phyloP scores from a whole-genome alignment of 2,113 vertebrate genomes.

The Lasiurus borealis region DNA sequence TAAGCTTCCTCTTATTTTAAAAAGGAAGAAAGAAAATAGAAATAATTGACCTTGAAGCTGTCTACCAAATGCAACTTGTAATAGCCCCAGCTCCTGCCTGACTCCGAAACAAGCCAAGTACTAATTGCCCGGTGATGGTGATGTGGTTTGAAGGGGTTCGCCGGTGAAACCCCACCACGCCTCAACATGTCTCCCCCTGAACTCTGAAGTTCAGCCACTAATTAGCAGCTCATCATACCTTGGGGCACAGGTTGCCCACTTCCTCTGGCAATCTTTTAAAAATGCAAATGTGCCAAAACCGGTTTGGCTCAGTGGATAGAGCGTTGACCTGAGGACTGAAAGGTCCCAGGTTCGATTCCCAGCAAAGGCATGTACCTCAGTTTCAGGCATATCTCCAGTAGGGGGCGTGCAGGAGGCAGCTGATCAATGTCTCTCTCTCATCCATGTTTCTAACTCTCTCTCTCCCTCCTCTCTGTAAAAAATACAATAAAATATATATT shows the following conservation, averaged over 20 bases:
- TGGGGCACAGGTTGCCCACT: constrained; percentile 40
- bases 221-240: neutral
- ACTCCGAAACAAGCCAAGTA: neutral
- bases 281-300: neutral
- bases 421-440: too few species aligned
- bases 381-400: too few species aligned
- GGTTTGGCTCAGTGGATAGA: too few species aligned
- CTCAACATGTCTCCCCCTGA: constrained; percentile 20
- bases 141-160: constrained; percentile 6
- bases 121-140: neutral
- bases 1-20: neutral
- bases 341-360: too few species aligned
- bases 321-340: too few species aligned
- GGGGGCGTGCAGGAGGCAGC: too few species aligned
- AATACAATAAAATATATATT: too few species aligned
- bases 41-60: neutral
- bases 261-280: constrained; percentile 38
- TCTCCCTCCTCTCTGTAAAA: too few species aligned
- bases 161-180: neutral
- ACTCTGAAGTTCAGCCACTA: neutral
- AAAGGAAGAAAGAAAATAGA: constrained; percentile 24
- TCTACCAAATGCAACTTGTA: neutral
- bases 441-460: too few species aligned
- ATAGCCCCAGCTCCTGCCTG: neutral
- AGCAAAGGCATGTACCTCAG: too few species aligned